A percentile compares a stretch with the other conserved stretches of the same genome.
Evolutionary conservation across 2,113 vertebrate species (phyloP).

Genomic region (Cyphomyrus discorhynchus): DNA sequence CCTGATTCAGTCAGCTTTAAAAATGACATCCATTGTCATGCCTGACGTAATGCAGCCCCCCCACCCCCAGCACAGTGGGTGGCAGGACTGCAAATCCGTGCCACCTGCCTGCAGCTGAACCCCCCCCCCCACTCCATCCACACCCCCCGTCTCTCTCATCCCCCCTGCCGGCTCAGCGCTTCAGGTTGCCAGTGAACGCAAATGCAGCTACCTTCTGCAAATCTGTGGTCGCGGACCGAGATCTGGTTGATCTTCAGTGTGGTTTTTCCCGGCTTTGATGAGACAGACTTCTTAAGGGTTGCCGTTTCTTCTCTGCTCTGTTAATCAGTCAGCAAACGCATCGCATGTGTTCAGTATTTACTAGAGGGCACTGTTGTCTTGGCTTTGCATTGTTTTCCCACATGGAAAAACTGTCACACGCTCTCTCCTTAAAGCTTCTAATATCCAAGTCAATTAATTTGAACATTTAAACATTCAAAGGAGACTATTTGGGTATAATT

Average conservation of each 20-base stretch:
- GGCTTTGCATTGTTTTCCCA: not conserved
- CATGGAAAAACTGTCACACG: not conserved
- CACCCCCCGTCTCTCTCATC: not conserved
- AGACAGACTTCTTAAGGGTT: not conserved
- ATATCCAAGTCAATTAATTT: not conserved
- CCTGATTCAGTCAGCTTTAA: slow-evolving; percentile 14
- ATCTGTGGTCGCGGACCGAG: not conserved
- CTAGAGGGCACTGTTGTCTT: slow-evolving; percentile 2
- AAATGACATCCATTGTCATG: not conserved
- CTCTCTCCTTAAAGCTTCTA: not conserved
- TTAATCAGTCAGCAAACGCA: not conserved
- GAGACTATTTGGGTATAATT: not conserved
- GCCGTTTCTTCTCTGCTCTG: not conserved
- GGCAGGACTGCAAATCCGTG: not conserved
- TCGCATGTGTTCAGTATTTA: not conserved
- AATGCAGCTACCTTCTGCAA: not conserved
- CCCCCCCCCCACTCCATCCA: not conserved
- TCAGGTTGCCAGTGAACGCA: not conserved
- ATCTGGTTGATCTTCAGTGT: not conserved
- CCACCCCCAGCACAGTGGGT: not conserved
- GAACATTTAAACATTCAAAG: not conserved
- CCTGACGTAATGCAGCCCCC: not conserved
- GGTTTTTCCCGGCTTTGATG: not conserved
- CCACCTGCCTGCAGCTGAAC: slow-evolving; percentile 9
- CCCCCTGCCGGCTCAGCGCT: not conserved